These are phyloP conservation scores for Ephestia elutella DNA, from an alignment of 1,140 invertebrate genomes.

Conservation along the genomic window DNA sequence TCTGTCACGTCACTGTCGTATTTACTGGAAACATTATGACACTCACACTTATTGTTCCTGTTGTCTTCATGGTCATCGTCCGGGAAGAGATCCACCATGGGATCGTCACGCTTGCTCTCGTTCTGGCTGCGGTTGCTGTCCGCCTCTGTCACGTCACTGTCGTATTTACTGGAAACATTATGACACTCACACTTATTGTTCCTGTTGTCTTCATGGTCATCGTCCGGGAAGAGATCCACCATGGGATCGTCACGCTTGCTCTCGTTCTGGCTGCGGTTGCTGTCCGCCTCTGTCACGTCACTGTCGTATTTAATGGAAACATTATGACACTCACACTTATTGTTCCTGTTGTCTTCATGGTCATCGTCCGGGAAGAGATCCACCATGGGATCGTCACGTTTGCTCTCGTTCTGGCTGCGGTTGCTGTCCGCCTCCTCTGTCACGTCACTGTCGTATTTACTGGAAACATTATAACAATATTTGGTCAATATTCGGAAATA, in stretches of 20 bases:
- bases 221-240: slow-evolving; percentile 91
- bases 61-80: slow-evolving; percentile 91
- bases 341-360: slow-evolving; percentile 87
- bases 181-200: slow-evolving; percentile 81
- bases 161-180: slow-evolving; percentile 81
- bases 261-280: slow-evolving; percentile 57
- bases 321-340: slow-evolving; percentile 81
- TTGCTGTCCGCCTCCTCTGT: slow-evolving; percentile 75
- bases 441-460: slow-evolving; percentile 92
- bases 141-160: slow-evolving; percentile 85
- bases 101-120: slow-evolving; percentile 78
- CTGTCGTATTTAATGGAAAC: slow-evolving; percentile 87
- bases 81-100: slow-evolving; percentile 90
- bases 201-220: slow-evolving; percentile 88
- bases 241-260: slow-evolving; percentile 82
- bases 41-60: slow-evolving; percentile 84
- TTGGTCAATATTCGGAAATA: neutral
- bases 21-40: slow-evolving; percentile 70
- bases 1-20: slow-evolving; percentile 92
- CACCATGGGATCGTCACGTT: slow-evolving; percentile 84
- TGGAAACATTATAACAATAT: slow-evolving; percentile 26
- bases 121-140: slow-evolving; percentile 67
- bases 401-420: slow-evolving; percentile 70
- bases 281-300: slow-evolving; percentile 81
- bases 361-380: slow-evolving; percentile 93